These are phyloP conservation scores for Motacilla tschutschensis DNA, from an alignment of 2,113 vertebrate genomes.

Conservation along the genomic window DNA sequence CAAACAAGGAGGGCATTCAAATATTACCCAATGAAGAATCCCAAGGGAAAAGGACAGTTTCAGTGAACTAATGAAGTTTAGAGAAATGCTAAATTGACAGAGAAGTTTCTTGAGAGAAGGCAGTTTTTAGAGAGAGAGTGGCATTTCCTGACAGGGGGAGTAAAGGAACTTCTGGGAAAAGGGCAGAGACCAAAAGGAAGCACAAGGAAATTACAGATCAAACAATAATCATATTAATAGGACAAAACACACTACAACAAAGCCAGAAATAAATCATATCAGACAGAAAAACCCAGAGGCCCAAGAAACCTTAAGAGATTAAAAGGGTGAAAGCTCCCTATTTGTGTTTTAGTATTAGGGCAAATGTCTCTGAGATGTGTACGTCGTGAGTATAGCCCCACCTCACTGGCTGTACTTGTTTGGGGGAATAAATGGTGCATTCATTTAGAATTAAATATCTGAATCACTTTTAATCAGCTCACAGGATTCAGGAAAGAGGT, in stretches of 20 bases:
- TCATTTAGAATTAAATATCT: background rate
- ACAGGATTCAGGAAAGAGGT: background rate
- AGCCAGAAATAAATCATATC: background rate
- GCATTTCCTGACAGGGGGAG: no score
- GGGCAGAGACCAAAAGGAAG: no score
- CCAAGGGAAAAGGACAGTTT: no score
- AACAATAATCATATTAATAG: no score
- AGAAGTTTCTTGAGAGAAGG: no score
- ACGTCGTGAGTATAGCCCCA: background rate
- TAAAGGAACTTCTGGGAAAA: no score
- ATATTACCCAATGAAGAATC: no score
- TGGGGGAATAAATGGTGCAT: background rate
- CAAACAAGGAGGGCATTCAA: no score
- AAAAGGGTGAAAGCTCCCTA: background rate
- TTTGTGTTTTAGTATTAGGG: background rate
- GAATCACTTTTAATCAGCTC: background rate
- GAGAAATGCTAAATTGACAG: no score
- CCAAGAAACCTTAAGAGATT: background rate
- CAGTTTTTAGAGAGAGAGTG: no score
- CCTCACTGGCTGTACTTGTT: background rate
- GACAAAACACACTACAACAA: background rate
- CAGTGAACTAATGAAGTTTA: no score
- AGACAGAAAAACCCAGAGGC: background rate
- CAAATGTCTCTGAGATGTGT: background rate
- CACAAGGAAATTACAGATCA: no score